Evolutionary conservation across 2,888 invertebrate genomes (phyloP).

Genomic region (Polydrusus cervinus): DNA sequence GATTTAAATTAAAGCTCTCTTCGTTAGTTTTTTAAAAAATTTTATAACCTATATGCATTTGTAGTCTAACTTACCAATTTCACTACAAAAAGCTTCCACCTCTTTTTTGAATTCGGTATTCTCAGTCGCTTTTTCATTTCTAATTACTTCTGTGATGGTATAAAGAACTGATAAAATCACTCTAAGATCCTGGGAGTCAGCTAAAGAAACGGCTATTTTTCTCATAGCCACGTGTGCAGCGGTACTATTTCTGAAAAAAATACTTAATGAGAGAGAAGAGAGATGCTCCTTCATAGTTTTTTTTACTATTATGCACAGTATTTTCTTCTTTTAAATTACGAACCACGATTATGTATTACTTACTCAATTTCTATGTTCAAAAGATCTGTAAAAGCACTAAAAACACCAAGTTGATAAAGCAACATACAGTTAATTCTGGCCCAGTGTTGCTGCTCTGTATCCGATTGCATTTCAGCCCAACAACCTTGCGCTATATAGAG

Average conservation of each 20-base stretch:
- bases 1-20: too few species aligned
- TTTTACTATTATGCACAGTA: too few species aligned
- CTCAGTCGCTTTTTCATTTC: slow-evolving; percentile 77
- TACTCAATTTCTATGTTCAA: slow-evolving; percentile 96
- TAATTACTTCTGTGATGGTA: slow-evolving; percentile 95
- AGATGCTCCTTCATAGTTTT: too few species aligned
- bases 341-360: too few species aligned
- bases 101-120: slow-evolving; percentile 70
- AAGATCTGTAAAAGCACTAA: slow-evolving; percentile 91
- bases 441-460: slow-evolving; percentile 91
- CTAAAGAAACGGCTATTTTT: slow-evolving; percentile 86
- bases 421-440: slow-evolving; percentile 89
- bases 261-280: too few species aligned
- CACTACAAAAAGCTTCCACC: slow-evolving; percentile 75
- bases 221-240: slow-evolving; percentile 83
- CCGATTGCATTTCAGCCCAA: slow-evolving; percentile 94
- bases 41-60: too few species aligned
- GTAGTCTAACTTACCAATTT: slow-evolving; percentile 69
- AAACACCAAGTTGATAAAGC: slow-evolving; percentile 92
- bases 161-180: slow-evolving; percentile 95
- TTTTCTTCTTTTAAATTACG: too few species aligned
- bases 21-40: too few species aligned
- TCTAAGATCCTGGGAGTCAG: slow-evolving; percentile 93
- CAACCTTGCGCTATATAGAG: slow-evolving; percentile 97
- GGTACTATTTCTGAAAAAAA: slow-evolving; percentile 74